Percentiles rank a stretch among this genome's conserved stretches.
These are phyloP conservation scores for Caenorhabditis sp. DNA, from an alignment of 2,888 invertebrate species.

Conservation along the genomic window DNA sequence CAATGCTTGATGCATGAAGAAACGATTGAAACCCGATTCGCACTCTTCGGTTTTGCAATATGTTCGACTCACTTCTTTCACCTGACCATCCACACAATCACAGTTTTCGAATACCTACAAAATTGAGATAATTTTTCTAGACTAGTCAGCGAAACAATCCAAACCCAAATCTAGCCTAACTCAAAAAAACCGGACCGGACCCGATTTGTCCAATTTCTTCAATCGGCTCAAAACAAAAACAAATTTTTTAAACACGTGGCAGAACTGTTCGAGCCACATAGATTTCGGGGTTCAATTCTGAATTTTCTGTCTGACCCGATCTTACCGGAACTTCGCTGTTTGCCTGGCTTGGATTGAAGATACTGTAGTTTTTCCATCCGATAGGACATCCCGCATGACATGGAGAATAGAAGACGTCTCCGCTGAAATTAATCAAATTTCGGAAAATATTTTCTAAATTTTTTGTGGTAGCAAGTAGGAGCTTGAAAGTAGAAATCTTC, in stretches of 20 bases:
- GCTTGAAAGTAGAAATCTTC: too few relatives aligned
- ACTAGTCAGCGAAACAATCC: too few relatives aligned
- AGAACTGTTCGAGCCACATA: too few relatives aligned
- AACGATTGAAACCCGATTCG: slow-evolving; percentile 47
- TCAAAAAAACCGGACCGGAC: too few relatives aligned
- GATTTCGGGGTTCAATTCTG: too few relatives aligned
- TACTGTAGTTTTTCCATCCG: slow-evolving; percentile 51
- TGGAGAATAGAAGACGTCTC: slow-evolving; percentile 71
- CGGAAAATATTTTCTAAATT: too few relatives aligned
- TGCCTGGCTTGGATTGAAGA: slow-evolving; percentile 27
- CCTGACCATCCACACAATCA: slow-evolving; percentile 49
- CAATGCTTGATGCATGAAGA: slow-evolving; percentile 62
- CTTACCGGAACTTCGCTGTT: slow-evolving; percentile 15
- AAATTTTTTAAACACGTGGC: too few relatives aligned
- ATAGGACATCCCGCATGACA: slow-evolving; percentile 70
- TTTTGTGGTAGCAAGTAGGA: too few relatives aligned
- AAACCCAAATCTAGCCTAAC: too few relatives aligned
- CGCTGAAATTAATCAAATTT: slow-evolving; percentile 33
- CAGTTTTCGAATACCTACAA: slow-evolving; percentile 49
- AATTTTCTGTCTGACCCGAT: too few relatives aligned
- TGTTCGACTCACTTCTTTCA: slow-evolving; percentile 58
- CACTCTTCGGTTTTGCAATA: slow-evolving; percentile 62
- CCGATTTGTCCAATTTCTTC: too few relatives aligned
- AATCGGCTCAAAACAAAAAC: too few relatives aligned
- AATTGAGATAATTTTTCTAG: background rate